These are phyloP conservation scores for Berghia stephanieae DNA, from an alignment of 1,140 invertebrate genomes.

Conservation along the genomic window DNA sequence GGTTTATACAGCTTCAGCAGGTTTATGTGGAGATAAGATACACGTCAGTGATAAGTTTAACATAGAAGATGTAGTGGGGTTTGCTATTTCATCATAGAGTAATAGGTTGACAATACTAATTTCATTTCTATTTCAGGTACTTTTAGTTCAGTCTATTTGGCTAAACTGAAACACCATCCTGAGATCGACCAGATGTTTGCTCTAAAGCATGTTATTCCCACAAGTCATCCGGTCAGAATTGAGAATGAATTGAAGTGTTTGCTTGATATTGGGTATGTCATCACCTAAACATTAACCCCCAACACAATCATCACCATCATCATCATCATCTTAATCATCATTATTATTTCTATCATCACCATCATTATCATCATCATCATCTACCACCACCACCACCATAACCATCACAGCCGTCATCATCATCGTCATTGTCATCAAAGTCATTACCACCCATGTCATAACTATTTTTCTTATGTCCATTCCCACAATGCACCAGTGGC, in stretches of 20 bases:
- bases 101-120: neutral
- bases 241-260: constrained; percentile 82
- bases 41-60: neutral
- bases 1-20: neutral
- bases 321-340: too few relatives aligned
- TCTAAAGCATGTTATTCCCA: constrained; percentile 84
- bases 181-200: constrained; percentile 73
- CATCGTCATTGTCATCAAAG: neutral
- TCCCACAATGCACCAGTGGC: too few relatives aligned
- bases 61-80: neutral
- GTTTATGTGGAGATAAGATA: too few relatives aligned
- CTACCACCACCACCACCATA: neutral
- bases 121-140: constrained; percentile 71
- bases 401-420: neutral
- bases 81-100: neutral
- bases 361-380: neutral
- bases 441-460: neutral
- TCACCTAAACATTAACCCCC: neutral
- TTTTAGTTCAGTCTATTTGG: constrained; percentile 83
- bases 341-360: too few relatives aligned
- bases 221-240: constrained; percentile 80
- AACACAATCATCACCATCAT: neutral
- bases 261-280: constrained; percentile 79
- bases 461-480: constrained; percentile 64
- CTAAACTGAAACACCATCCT: constrained; percentile 72